These are phyloP conservation scores for Tringa solitaria DNA, from an alignment of 2,113 vertebrate genomes.

Conservation along the genomic window DNA sequence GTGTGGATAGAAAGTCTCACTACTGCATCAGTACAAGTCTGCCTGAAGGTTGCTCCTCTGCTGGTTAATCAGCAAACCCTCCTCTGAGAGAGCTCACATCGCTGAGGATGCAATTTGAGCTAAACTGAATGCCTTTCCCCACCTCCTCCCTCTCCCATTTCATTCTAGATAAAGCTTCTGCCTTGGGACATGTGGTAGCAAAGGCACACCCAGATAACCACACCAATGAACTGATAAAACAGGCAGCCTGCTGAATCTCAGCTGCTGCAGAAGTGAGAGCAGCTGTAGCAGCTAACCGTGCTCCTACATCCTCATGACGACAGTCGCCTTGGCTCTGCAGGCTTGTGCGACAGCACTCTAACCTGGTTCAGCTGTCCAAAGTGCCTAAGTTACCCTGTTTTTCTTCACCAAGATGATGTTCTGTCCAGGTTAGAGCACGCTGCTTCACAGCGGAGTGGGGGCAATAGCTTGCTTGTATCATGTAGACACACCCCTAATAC, in stretches of 20 bases:
- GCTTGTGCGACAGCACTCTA: not conserved
- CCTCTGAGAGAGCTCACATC: not conserved
- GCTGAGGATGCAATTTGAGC: not conserved
- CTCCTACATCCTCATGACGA: not conserved
- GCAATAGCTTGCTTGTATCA: not conserved
- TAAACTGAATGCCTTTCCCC: not conserved
- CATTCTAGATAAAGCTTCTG: not conserved
- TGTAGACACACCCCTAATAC: not conserved
- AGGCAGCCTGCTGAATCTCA: not conserved
- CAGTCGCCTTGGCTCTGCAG: not conserved
- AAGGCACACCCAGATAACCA: not conserved
- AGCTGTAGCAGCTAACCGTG: not conserved
- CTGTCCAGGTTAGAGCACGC: not conserved
- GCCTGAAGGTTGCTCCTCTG: not conserved
- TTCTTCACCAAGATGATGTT: not conserved
- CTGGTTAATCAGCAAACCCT: not conserved
- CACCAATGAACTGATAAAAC: not conserved
- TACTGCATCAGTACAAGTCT: not conserved
- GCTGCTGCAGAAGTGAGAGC: not conserved
- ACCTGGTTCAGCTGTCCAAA: not conserved
- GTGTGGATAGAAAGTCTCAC: not conserved
- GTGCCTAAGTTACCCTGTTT: not conserved
- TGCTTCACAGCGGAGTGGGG: not conserved
- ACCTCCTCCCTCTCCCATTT: not conserved
- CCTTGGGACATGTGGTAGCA: not conserved